Percentiles rank a stretch among this genome's conserved stretches.
phyloP scores from a whole-genome alignment of 1,140 invertebrate genomes.

The Pachypsylla venusta region DNA sequence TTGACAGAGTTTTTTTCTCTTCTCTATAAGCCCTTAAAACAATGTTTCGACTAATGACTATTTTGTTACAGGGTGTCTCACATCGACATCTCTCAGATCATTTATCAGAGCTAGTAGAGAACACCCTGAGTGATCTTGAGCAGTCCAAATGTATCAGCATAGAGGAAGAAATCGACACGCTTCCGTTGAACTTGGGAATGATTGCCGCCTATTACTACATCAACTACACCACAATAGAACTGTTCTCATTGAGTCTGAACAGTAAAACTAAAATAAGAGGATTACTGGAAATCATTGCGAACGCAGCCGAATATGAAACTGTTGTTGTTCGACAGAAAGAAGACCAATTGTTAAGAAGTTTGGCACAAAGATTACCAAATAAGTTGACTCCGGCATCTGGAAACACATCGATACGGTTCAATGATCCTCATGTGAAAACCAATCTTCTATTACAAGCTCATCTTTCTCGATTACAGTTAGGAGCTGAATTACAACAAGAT shows the following conservation, averaged over 20 bases:
- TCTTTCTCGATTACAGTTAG: slow-evolving; percentile 80
- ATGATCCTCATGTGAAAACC: slow-evolving; percentile 95
- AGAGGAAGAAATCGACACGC: slow-evolving; percentile 94
- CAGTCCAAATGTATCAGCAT: slow-evolving; percentile 96
- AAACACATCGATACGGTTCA: slow-evolving; percentile 55
- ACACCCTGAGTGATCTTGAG: slow-evolving; percentile 85
- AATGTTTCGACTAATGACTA: no score
- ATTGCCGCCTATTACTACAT: slow-evolving; percentile 99
- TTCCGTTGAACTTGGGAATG: slow-evolving; percentile 96
- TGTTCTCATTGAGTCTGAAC: slow-evolving; percentile 93
- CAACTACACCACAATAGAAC: slow-evolving; percentile 98
- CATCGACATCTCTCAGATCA: slow-evolving; percentile 96
- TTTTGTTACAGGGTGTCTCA: slow-evolving; percentile 68
- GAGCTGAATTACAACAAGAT: slow-evolving; percentile 92
- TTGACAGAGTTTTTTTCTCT: no score
- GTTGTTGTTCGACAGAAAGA: slow-evolving; percentile 91
- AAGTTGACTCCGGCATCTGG: slow-evolving; percentile 44
- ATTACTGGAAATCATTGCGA: slow-evolving; percentile 93
- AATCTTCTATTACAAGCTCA: slow-evolving; percentile 93
- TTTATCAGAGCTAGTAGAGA: slow-evolving; percentile 95
- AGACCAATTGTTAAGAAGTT: slow-evolving; percentile 69
- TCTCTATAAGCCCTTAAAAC: no score
- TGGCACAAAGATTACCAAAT: slow-evolving; percentile 62
- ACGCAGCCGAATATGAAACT: slow-evolving; percentile 90
- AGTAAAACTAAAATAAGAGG: slow-evolving; percentile 95